These are phyloP conservation scores for Chamaea fasciata DNA, from an alignment of 2,113 vertebrate species.

Conservation along the genomic window DNA sequence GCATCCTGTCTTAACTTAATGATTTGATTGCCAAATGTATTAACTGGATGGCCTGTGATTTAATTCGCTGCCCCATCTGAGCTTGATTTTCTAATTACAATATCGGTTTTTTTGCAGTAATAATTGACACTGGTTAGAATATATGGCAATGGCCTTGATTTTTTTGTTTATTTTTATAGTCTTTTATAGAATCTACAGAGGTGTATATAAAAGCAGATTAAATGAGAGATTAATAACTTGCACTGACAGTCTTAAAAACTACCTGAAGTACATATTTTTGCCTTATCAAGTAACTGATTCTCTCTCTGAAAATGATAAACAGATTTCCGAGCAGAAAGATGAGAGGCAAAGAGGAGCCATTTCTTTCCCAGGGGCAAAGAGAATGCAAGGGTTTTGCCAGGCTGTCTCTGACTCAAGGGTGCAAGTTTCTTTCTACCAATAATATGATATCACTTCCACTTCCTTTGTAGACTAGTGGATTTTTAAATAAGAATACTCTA, in stretches of 20 bases:
- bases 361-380: not conserved
- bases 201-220: not conserved
- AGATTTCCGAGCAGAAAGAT: not conserved
- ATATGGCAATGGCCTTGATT: not conserved
- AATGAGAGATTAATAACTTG: not conserved
- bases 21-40: not conserved
- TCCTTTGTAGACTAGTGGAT: not conserved
- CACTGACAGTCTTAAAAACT: not conserved
- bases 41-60: not conserved
- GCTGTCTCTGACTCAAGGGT: not conserved
- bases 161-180: not conserved
- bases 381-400: not conserved
- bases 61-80: not conserved
- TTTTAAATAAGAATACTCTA: not conserved
- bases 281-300: not conserved
- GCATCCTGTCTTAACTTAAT: not conserved
- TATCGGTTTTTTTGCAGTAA: not conserved
- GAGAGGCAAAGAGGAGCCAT: not conserved
- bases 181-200: not conserved
- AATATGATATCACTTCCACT: not conserved
- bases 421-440: not conserved
- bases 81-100: not conserved
- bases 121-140: not conserved
- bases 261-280: not conserved
- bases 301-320: not conserved